Evolutionary conservation across 2,797 vertebrate species (phyloP).

Genomic region (Poecilia wingei): DNA sequence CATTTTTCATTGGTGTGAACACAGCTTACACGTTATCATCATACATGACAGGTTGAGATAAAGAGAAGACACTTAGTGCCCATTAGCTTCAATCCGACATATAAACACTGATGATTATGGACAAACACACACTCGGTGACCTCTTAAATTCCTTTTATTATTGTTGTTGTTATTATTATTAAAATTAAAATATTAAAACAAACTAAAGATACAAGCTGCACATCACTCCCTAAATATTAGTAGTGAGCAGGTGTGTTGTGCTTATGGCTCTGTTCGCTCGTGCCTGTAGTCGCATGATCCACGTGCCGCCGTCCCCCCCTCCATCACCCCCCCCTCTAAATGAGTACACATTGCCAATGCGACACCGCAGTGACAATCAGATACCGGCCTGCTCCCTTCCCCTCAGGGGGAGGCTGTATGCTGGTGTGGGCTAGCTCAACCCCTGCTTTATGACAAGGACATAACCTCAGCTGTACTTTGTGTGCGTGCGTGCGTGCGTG

Average conservation of each 20-base stretch:
- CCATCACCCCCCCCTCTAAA: slow-evolving; percentile 28
- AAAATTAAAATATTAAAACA: slow-evolving; percentile 3
- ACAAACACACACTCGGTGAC: slow-evolving; percentile 7
- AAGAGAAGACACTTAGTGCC: slow-evolving; percentile 19
- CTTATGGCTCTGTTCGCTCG: slow-evolving; percentile 46
- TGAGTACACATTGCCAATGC: slow-evolving; percentile 57
- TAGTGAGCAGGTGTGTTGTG: slow-evolving; percentile 41
- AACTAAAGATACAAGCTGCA: not conserved
- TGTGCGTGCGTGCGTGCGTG: slow-evolving; percentile 10
- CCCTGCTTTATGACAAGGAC: slow-evolving; percentile 68
- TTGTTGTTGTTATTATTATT: slow-evolving; percentile 10
- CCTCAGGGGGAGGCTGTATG: slow-evolving; percentile 38
- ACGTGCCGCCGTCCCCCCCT: slow-evolving; percentile 35
- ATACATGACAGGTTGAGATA: slow-evolving; percentile 25
- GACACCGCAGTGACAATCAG: slow-evolving; percentile 70
- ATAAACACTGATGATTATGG: slow-evolving; percentile 22
- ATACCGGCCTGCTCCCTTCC: slow-evolving; percentile 54
- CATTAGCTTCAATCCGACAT: slow-evolving; percentile 24
- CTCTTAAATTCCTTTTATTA: slow-evolving; percentile 4
- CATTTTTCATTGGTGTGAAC: slow-evolving; percentile 8
- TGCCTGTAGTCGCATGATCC: slow-evolving; percentile 41
- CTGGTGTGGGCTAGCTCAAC: slow-evolving; percentile 30
- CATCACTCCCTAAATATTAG: slow-evolving; percentile 24
- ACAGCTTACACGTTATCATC: slow-evolving; percentile 28
- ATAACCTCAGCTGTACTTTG: slow-evolving; percentile 43